Evolutionary conservation across 2,797 vertebrate genomes (phyloP).

Genomic region (Rousettus madagascariensis): DNA sequence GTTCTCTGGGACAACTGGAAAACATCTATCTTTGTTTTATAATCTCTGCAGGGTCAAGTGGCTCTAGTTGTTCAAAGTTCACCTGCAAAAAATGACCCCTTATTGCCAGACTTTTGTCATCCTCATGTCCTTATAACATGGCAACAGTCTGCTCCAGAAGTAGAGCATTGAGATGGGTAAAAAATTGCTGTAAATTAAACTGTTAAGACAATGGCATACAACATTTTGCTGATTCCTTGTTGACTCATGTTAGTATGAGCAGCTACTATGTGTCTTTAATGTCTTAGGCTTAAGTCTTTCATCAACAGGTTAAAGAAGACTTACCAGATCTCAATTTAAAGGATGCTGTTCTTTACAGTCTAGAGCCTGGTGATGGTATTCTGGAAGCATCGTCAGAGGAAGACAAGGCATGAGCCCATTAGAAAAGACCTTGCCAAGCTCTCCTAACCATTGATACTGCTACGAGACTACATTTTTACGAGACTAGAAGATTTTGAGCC

Average conservation of each 20-base stretch:
- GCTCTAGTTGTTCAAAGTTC: not conserved
- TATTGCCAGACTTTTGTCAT: not conserved
- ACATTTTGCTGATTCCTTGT: not conserved
- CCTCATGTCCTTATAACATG: not conserved
- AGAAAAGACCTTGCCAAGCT: not conserved
- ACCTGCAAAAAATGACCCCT: not conserved
- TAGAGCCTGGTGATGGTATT: not conserved
- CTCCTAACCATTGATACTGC: not conserved
- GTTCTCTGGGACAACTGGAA: not conserved
- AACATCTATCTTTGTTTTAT: not conserved
- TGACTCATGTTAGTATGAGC: not conserved
- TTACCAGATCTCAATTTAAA: not conserved
- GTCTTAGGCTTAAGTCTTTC: not conserved
- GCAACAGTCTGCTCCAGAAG: not conserved
- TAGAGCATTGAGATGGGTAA: not conserved
- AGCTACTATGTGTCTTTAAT: not conserved
- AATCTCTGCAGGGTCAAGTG: not conserved
- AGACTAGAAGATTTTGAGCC: not conserved
- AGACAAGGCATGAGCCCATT: not conserved
- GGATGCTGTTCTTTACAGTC: not conserved
- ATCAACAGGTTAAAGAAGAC: not conserved
- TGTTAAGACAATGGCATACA: not conserved
- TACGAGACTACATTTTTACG: not conserved
- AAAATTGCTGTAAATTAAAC: not conserved
- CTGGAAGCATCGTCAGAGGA: not conserved